Percentiles rank a stretch among this genome's conserved stretches.
Conservation (phyloP, 2,113 vertebrate species). For the Tachuris rubrigastra region DNA sequence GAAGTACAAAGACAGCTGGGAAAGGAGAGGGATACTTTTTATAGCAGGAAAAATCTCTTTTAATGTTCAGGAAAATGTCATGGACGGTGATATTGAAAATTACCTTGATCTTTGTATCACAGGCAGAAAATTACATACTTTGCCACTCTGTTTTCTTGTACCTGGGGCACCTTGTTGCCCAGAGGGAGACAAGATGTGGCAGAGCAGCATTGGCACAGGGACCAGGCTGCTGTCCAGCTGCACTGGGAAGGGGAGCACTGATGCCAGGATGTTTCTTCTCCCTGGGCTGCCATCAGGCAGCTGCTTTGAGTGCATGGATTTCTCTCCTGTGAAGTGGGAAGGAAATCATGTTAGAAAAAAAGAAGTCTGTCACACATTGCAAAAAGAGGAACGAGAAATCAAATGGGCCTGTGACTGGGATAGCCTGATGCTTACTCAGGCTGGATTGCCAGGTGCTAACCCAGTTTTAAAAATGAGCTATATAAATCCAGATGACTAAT, state of each 20-base stretch:
- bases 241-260: not conserved
- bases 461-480: conserved; percentile 10
- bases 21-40: not conserved
- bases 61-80: not conserved
- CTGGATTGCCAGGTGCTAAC: conserved; percentile 36
- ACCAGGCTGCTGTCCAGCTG: not conserved
- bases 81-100: not conserved
- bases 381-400: not conserved
- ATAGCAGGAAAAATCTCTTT: not conserved
- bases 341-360: not conserved
- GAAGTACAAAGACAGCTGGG: not conserved
- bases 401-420: not conserved
- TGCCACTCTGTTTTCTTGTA: not conserved
- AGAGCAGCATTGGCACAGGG: not conserved
- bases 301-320: not conserved
- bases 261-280: not conserved
- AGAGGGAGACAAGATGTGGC: not conserved
- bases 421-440: not conserved
- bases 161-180: not conserved
- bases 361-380: not conserved
- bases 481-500: conserved; percentile 39
- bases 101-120: not conserved
- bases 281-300: not conserved
- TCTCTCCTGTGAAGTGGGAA: not conserved
- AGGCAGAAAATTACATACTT: not conserved